Percentiles rank a stretch among this genome's conserved stretches.
phyloP scores from a whole-genome alignment of 2,797 vertebrate genomes.

The Champsocephalus esox region DNA sequence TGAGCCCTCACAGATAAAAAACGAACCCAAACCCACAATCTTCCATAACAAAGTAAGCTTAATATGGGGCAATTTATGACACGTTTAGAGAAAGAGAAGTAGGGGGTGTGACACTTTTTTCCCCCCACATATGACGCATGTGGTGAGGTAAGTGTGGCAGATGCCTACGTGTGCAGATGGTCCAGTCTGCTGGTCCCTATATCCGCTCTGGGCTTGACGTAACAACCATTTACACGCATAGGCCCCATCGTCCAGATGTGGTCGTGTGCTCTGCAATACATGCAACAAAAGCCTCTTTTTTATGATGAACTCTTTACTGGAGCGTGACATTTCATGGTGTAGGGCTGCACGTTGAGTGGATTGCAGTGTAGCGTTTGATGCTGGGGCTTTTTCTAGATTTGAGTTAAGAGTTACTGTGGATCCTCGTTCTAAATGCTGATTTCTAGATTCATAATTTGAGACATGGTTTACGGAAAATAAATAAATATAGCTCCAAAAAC shows the following conservation, averaged over 20 bases:
- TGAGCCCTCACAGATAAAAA: background rate
- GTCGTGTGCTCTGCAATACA: conserved; percentile 24
- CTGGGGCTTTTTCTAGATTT: conserved; percentile 2
- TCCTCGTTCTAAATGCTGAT: background rate
- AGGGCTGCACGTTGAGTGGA: conserved; percentile 25
- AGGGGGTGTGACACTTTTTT: conserved; percentile 64
- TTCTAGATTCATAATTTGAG: background rate
- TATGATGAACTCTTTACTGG: conserved; percentile 65
- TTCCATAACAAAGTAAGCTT: background rate
- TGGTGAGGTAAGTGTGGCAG: conserved; percentile 82
- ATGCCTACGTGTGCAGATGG: conserved; percentile 80
- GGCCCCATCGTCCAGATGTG: conserved; percentile 64
- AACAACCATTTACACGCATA: conserved; percentile 54
- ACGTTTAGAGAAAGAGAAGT: conserved; percentile 56
- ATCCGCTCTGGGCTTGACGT: conserved; percentile 65
- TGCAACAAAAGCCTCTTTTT: conserved; percentile 22
- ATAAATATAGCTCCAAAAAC: background rate
- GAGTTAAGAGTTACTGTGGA: background rate
- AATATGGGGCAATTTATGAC: conserved; percentile 43
- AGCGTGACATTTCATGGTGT: conserved; percentile 56
- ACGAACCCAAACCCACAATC: background rate
- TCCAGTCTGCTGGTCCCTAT: conserved; percentile 71
- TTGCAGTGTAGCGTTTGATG: conserved; percentile 27
- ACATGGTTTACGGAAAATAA: background rate
- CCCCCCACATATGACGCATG: conserved; percentile 77